phyloP scores from a whole-genome alignment of 2,113 vertebrate species.

The Percina caprodes region DNA sequence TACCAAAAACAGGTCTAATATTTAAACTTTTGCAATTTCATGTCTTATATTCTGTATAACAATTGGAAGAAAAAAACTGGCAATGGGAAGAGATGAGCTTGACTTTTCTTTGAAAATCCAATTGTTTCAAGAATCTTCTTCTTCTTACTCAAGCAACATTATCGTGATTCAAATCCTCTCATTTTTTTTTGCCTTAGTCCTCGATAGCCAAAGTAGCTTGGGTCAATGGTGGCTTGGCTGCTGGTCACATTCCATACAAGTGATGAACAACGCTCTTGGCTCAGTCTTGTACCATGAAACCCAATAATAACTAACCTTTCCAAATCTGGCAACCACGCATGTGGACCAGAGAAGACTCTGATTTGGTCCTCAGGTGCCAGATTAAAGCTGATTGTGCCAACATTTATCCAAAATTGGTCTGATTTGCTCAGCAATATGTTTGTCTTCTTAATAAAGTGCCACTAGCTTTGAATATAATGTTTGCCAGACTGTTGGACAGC shows the following conservation, averaged over 20 bases:
- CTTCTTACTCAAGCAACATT: not conserved
- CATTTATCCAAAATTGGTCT: not conserved
- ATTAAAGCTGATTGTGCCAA: not conserved
- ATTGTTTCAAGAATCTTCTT: not conserved
- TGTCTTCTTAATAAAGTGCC: not conserved
- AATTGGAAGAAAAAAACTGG: not conserved
- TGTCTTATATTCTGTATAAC: not conserved
- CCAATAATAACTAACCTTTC: too few relatives aligned
- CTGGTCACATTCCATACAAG: not conserved
- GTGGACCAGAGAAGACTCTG: not conserved
- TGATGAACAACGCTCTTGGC: not conserved
- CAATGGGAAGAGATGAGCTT: not conserved
- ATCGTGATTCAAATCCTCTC: not conserved
- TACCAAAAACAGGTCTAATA: not conserved
- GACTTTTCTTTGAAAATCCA: not conserved
- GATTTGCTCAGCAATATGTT: not conserved
- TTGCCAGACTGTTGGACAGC: not conserved
- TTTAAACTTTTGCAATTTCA: not conserved
- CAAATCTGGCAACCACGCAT: not conserved
- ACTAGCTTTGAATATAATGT: constrained; percentile 1
- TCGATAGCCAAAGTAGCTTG: not conserved
- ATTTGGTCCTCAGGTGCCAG: not conserved
- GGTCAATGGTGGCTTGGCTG: not conserved
- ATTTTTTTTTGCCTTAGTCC: not conserved
- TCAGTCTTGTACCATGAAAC: not conserved